phyloP scores from a whole-genome alignment of 2,888 invertebrate species.

The Cheilosia grossa region DNA sequence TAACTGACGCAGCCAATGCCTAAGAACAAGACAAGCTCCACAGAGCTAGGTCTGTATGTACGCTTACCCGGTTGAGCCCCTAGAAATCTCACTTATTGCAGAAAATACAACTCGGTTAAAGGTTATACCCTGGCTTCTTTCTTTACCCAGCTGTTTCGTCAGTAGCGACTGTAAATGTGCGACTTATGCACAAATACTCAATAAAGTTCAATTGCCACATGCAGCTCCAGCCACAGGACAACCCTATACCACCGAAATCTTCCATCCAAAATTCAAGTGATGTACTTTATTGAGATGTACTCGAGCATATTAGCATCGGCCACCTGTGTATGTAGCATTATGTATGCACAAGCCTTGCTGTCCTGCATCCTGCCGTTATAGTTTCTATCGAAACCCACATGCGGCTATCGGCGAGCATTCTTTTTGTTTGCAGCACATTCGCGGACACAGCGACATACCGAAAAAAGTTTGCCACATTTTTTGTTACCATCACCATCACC shows the following conservation, averaged over 20 bases:
- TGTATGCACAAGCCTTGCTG: slow-evolving; percentile 44
- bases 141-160: too few species aligned
- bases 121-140: too few species aligned
- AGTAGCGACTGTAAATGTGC: too few species aligned
- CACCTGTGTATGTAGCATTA: slow-evolving; percentile 36
- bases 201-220: slow-evolving; percentile 14
- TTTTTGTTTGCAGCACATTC: slow-evolving; percentile 37
- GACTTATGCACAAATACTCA: too few species aligned
- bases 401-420: slow-evolving; percentile 14
- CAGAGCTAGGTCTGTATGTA: too few species aligned
- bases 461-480: slow-evolving; percentile 32
- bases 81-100: too few species aligned
- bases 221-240: not conserved
- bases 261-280: slow-evolving; percentile 46
- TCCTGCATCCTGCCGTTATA: not conserved
- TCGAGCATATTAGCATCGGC: slow-evolving; percentile 63
- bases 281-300: slow-evolving; percentile 68
- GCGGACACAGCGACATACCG: slow-evolving; percentile 38
- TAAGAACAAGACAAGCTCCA: too few species aligned
- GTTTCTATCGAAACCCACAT: slow-evolving; percentile 30
- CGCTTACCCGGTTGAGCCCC: too few species aligned
- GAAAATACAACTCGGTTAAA: too few species aligned
- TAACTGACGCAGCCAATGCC: too few species aligned
- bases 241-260: slow-evolving; percentile 7
- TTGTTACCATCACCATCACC: not conserved